Evolutionary conservation across 2,888 invertebrate species (phyloP), one percentile per base, ranked within the genome.

Genomic region (Oscheius myriophilus): DNA sequence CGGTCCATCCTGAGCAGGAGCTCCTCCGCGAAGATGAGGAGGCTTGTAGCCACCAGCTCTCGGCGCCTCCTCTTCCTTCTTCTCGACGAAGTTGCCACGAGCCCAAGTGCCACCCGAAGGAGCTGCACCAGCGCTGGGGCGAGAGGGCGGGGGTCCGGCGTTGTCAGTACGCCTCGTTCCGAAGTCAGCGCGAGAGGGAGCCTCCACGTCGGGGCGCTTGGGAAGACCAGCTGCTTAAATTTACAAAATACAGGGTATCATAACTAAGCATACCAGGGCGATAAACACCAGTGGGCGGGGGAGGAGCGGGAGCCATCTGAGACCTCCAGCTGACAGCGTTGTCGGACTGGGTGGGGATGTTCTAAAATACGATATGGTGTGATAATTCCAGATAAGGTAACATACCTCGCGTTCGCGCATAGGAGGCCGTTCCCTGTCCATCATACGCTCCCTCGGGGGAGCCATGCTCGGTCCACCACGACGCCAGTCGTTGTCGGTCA

Each of bases 401-500:
- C 23, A n/a, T 49, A 65, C 67, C 18, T 59, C 59, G 49, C 59
- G 33, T 14, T 59, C 59, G 25, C 67, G 67, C 58, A 67, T 67
- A n/a, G 67, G 57, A 12, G 42, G 59, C 2, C 64, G 62, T 14
- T 54, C 55, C 11, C 61, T 25, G 16, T 61, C 61, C 39, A 49
- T n/a, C n/a, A 46, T 25, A 18, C 33, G 49, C 43, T 14, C n/a
- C 41, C 41, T 21, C 25, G 11, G 23, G 14, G 26, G 46, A 18
- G 16, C 26, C 2, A 33, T 12, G 7, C 33, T 3, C 7, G 4
- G 49, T 49, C 46, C 49, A 23, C 65, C 65, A 42, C 61, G 58
- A 58, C 78, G 64, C 78, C 78, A 78, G 55, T 78, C 69, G 45
- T 14, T 62, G 59, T 78, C 76, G 26, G 58, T 66, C 71, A 72